Conservation (phyloP, 1,140 invertebrate genomes). For the Fopius arisanus region DNA sequence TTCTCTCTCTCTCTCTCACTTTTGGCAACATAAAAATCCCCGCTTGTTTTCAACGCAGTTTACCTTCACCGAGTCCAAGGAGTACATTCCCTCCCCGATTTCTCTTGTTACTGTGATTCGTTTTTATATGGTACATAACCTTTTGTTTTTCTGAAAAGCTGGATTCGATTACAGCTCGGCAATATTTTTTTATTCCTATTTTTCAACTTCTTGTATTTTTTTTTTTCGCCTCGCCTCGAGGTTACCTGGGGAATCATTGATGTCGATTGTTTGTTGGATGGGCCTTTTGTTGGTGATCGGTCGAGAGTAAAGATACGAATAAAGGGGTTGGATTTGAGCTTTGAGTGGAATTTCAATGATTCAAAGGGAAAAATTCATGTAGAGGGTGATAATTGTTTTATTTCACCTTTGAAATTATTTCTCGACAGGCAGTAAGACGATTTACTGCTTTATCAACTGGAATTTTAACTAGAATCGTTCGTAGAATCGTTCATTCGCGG, state of each 20-base stretch:
- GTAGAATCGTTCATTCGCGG: no score
- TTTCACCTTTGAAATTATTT: no score
- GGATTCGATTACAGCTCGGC: background rate
- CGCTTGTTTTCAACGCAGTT: conserved; percentile 3
- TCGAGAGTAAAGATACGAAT: background rate
- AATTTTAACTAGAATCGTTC: no score
- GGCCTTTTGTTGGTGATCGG: background rate
- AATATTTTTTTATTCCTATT: background rate
- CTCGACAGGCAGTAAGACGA: no score
- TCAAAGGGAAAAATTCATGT: no score
- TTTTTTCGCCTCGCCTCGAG: background rate
- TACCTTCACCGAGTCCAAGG: background rate
- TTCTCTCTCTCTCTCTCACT: background rate
- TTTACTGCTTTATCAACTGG: no score
- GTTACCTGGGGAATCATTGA: background rate
- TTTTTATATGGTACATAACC: background rate
- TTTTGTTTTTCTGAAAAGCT: background rate
- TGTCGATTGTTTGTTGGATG: background rate
- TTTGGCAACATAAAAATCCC: background rate
- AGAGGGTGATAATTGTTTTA: no score
- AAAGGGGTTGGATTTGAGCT: background rate
- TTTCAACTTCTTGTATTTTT: background rate
- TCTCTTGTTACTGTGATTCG: conserved; percentile 1
- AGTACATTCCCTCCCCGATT: background rate
- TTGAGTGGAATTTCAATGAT: no score